Evolutionary conservation across 2,888 invertebrate species (phyloP).

Genomic region (Unio delphinus): DNA sequence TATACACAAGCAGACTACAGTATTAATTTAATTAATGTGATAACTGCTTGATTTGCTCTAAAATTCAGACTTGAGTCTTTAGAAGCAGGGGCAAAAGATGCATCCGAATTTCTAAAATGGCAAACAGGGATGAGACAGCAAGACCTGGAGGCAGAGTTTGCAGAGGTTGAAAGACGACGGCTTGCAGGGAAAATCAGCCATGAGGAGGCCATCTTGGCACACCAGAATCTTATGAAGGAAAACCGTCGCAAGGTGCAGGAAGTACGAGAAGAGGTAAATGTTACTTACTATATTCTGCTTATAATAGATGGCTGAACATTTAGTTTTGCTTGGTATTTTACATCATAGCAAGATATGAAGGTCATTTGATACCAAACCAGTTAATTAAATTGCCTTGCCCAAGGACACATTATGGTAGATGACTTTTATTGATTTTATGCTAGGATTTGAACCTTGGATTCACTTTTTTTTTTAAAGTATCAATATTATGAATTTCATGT

Average conservation of each 20-base stretch:
- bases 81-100: conserved; percentile 67
- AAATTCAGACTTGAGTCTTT: conserved; percentile 56
- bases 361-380: not conserved
- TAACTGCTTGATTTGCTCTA: not conserved
- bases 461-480: no score
- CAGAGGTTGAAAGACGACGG: conserved; percentile 66
- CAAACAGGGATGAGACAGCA: conserved; percentile 65
- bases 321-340: not conserved
- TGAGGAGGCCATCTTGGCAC: conserved; percentile 71
- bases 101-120: conserved; percentile 67
- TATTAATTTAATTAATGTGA: no score
- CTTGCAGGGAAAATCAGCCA: conserved; percentile 70
- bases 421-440: no score
- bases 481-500: no score
- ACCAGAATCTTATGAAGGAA: conserved; percentile 62
- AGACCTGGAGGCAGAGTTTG: conserved; percentile 63
- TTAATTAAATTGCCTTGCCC: no score
- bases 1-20: no score
- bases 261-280: conserved; percentile 66
- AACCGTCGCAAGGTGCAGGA: conserved; percentile 65
- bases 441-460: no score
- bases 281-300: not conserved
- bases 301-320: not conserved
- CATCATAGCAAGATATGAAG: not conserved
- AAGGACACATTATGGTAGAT: no score